Conservation (phyloP, 2,797 vertebrate species). For the Malurus splendens region DNA sequence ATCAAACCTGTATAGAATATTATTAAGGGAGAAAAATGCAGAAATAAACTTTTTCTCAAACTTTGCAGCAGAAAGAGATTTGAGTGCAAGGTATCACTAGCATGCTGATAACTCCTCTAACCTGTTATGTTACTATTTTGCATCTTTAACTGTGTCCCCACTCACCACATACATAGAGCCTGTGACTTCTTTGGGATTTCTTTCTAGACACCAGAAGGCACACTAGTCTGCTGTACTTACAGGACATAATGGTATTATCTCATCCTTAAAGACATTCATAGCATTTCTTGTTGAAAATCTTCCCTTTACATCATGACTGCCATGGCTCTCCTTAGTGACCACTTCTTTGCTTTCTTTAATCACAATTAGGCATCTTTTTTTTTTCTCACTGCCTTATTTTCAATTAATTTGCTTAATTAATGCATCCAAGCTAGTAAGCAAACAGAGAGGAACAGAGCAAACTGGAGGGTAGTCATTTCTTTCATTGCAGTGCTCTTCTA, state of each 20-base stretch:
- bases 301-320: fast-evolving
- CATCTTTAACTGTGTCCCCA: background rate
- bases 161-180: background rate
- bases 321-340: background rate
- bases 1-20: background rate
- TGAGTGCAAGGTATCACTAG: background rate
- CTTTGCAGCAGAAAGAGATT: background rate
- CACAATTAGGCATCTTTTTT: background rate
- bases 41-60: background rate
- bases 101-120: background rate
- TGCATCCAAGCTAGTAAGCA: background rate
- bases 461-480: background rate
- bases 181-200: background rate
- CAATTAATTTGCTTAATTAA: background rate
- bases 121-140: background rate
- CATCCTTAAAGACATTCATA: background rate
- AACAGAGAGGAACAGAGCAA: background rate
- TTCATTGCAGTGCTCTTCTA: background rate
- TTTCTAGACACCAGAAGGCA: background rate
- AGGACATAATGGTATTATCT: background rate
- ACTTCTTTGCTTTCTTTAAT: background rate
- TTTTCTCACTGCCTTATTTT: background rate
- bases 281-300: background rate
- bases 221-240: background rate
- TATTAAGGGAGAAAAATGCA: background rate